Conservation (phyloP, 2,888 invertebrate species). For the Acronicta leporina region DNA sequence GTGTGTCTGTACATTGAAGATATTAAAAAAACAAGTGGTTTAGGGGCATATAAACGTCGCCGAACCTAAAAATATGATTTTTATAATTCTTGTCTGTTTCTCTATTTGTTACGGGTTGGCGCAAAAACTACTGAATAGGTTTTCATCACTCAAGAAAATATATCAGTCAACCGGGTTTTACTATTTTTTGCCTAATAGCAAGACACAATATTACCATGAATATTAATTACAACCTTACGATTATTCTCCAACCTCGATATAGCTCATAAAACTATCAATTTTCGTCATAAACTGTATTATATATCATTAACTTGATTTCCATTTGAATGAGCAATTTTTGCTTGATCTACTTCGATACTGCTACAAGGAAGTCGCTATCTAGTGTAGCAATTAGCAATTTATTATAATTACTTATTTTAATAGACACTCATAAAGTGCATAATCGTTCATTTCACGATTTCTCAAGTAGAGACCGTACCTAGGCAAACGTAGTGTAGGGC, state of each 20-base stretch:
- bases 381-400: constrained; percentile 8
- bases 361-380: constrained; percentile 39
- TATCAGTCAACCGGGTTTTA: too few species aligned
- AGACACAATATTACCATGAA: constrained; percentile 16
- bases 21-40: too few species aligned
- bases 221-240: constrained; percentile 31
- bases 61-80: too few species aligned
- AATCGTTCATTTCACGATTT: constrained; percentile 12
- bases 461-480: too few species aligned
- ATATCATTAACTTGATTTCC: constrained; percentile 45
- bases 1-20: too few species aligned
- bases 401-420: constrained; percentile 34
- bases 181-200: constrained; percentile 4
- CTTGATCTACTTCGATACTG: constrained; percentile 44
- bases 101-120: too few species aligned
- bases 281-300: constrained; percentile 20
- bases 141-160: too few species aligned
- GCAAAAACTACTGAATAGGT: too few species aligned
- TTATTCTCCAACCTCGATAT: constrained; percentile 10
- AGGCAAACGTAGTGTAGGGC: too few species aligned
- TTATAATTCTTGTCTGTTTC: too few species aligned
- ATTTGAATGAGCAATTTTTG: constrained; percentile 41
- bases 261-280: constrained; percentile 38
- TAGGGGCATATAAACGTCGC: too few species aligned
- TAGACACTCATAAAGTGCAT: constrained; percentile 5